Percentiles rank a stretch among this genome's conserved stretches.
Conservation (phyloP, 1,140 invertebrate species). For the Penaeus indicus region DNA sequence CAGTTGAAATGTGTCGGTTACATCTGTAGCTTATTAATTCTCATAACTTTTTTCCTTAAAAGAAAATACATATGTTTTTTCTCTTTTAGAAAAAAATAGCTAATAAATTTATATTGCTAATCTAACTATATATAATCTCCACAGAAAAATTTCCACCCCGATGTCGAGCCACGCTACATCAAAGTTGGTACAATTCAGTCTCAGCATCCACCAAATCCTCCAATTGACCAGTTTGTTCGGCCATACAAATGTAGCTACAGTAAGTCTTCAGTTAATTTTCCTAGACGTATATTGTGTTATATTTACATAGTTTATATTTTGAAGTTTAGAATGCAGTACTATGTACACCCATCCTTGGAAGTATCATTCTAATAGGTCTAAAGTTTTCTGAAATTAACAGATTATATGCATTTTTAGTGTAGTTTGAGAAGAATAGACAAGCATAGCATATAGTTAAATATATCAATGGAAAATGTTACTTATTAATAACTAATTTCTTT, state of each 20-base stretch:
- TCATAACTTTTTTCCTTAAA: too few species aligned
- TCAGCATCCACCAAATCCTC: constrained; percentile 58
- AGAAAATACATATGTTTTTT: too few species aligned
- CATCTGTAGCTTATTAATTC: too few species aligned
- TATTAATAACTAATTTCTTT: background rate
- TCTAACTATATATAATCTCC: background rate
- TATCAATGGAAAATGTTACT: too few species aligned
- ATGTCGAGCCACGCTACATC: constrained; percentile 64
- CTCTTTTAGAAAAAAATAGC: background rate
- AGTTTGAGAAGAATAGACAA: too few species aligned
- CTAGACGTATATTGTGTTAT: background rate
- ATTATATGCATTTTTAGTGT: too few species aligned
- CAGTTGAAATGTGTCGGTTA: too few species aligned
- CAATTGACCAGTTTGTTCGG: constrained; percentile 63
- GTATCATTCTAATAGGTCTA: too few species aligned
- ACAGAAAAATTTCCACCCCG: constrained; percentile 66
- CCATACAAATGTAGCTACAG: constrained; percentile 62
- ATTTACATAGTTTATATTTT: background rate
- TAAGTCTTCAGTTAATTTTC: constrained; percentile 37
- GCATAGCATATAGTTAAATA: too few species aligned
- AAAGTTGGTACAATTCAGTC: constrained; percentile 54
- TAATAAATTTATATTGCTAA: background rate
- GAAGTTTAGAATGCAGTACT: background rate
- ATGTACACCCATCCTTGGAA: too few species aligned
- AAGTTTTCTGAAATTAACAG: too few species aligned